phyloP scores from a whole-genome alignment of 2,888 invertebrate genomes.

The Synergus japonicus region DNA sequence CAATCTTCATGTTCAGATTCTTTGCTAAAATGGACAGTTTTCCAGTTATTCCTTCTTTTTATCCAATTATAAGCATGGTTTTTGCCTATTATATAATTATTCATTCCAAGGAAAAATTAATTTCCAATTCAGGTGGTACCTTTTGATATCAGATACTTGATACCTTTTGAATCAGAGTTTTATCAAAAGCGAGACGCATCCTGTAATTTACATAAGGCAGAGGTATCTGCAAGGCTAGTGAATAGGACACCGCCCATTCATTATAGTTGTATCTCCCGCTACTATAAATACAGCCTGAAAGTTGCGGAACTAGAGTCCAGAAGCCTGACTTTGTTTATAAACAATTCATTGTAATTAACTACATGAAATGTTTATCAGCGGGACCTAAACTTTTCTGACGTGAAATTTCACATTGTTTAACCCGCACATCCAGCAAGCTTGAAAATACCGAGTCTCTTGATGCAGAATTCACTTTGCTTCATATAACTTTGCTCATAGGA shows the following conservation, averaged over 20 bases:
- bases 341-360: constrained; percentile 37
- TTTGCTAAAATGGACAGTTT: neutral
- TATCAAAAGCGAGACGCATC: neutral
- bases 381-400: constrained; percentile 16
- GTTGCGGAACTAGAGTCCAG: constrained; percentile 5
- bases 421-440: constrained; percentile 17
- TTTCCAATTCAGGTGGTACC: neutral
- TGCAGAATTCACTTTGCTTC: constrained; percentile 15
- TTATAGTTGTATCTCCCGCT: constrained; percentile 22
- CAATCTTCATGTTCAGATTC: neutral
- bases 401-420: constrained; percentile 35
- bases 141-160: constrained; percentile 1
- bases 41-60: neutral
- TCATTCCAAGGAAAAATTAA: neutral
- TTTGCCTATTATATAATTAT: neutral
- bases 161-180: neutral
- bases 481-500: neutral
- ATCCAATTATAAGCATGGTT: neutral
- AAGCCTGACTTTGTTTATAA: constrained; percentile 24
- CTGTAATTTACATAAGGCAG: constrained; percentile 16
- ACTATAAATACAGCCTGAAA: constrained; percentile 13
- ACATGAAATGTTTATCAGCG: constrained; percentile 21
- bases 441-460: constrained; percentile 1
- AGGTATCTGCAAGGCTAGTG: constrained; percentile 2
- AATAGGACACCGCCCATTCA: constrained; percentile 17